These are phyloP conservation scores for Cremastinae sp. DNA, from an alignment of 2,888 invertebrate genomes.

Conservation along the genomic window DNA sequence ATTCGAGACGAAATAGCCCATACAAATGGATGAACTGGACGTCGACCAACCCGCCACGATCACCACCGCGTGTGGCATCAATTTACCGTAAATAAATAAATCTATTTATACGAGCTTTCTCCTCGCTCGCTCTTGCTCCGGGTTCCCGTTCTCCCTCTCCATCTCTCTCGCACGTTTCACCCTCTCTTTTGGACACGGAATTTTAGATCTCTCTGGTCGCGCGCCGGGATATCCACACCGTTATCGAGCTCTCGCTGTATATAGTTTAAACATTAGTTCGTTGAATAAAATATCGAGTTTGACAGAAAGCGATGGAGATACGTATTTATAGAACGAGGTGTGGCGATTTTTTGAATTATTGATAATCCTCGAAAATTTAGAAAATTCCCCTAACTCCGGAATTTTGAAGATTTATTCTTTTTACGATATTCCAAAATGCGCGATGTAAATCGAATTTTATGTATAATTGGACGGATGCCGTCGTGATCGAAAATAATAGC, in stretches of 20 bases:
- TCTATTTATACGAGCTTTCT: conserved; percentile 72
- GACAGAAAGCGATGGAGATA: conserved; percentile 16
- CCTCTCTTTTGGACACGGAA: no score
- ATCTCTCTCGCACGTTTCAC: conserved; percentile 41
- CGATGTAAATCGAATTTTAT: no score
- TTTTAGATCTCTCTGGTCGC: no score
- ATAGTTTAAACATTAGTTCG: conserved; percentile 75
- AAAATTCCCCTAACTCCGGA: no score
- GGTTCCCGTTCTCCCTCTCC: conserved; percentile 31
- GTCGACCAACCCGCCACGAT: conserved; percentile 62
- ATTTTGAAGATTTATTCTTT: no score
- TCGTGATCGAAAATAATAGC: no score
- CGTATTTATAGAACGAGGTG: conserved; percentile 2
- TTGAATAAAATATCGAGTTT: conserved; percentile 74
- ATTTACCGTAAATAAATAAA: conserved; percentile 78
- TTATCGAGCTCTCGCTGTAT: conserved; percentile 62
- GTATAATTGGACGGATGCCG: no score
- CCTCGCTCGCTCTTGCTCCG: conserved; percentile 23
- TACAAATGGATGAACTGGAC: conserved; percentile 30
- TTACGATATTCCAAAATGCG: no score
- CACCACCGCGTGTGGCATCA: conserved; percentile 68
- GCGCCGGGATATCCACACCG: conserved; percentile 26
- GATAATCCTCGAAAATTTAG: conserved; percentile 18
- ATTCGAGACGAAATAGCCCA: conserved; percentile 8
- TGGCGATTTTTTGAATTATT: neutral